These are phyloP conservation scores for Danio albolineatus DNA, from an alignment of 2,797 vertebrate species.

Conservation along the genomic window DNA sequence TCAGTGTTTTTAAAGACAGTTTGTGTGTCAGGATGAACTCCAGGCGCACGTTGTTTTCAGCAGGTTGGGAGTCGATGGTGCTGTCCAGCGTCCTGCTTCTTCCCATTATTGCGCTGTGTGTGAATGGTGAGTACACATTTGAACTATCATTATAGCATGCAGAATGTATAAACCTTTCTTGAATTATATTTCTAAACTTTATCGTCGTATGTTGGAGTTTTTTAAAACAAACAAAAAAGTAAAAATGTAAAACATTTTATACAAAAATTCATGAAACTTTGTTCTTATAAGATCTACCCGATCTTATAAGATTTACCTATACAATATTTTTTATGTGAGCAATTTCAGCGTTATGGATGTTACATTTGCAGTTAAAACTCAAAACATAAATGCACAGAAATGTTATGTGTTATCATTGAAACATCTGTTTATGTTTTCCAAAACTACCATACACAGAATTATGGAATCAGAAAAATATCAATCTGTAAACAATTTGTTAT, in stretches of 20 bases:
- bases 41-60: slow-evolving; percentile 9
- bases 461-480: too few relatives aligned
- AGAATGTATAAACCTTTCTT: neutral
- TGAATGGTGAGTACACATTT: slow-evolving; percentile 43
- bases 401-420: too few relatives aligned
- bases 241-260: neutral
- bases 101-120: slow-evolving; percentile 16
- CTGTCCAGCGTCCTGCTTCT: slow-evolving; percentile 54
- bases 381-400: too few relatives aligned
- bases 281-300: neutral
- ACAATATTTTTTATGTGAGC: too few relatives aligned
- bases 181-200: too few relatives aligned
- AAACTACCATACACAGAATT: too few relatives aligned
- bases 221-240: neutral
- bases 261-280: neutral
- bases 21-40: slow-evolving; percentile 28
- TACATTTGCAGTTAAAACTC: too few relatives aligned
- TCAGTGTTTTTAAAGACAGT: neutral
- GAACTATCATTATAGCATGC: neutral
- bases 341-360: too few relatives aligned
- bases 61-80: slow-evolving; percentile 45
- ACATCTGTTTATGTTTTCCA: too few relatives aligned
- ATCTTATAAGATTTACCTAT: too few relatives aligned
- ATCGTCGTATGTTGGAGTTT: neutral
- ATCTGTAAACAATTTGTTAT: too few relatives aligned